Conservation (phyloP, 2,113 vertebrate species). For the Rhinopithecus roxellana region DNA sequence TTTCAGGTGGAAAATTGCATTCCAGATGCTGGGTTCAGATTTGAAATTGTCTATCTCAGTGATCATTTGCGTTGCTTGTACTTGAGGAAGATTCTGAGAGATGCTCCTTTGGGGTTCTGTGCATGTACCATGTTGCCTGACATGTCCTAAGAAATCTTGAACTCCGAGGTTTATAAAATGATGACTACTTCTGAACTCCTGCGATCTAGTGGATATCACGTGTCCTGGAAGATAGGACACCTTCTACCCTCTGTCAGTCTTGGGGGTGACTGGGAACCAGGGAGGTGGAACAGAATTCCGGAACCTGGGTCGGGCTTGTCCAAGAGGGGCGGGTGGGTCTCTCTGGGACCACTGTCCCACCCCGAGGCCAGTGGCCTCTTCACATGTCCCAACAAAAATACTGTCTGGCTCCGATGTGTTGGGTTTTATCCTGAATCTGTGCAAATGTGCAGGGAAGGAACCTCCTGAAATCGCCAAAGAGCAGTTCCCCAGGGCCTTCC, state of each 20-base stretch:
- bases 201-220: background rate
- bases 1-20: too few relatives aligned
- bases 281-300: too few relatives aligned
- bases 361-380: background rate
- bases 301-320: background rate
- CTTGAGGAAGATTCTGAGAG: background rate
- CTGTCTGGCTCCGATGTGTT: background rate
- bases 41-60: background rate
- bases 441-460: slow-evolving; percentile 62
- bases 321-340: background rate
- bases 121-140: background rate
- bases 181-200: background rate
- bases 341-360: background rate
- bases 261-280: background rate
- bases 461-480: slow-evolving; percentile 74
- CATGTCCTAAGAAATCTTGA: too few relatives aligned
- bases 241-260: background rate
- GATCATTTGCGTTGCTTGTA: too few relatives aligned
- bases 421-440: background rate
- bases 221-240: background rate
- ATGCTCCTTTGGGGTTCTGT: background rate
- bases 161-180: background rate
- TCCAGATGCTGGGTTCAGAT: background rate
- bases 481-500: slow-evolving; percentile 62
- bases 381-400: too few relatives aligned